A percentile compares a stretch with the other conserved stretches of the same genome.
Evolutionary conservation across 2,113 vertebrate species (phyloP).

Genomic region (Pitta sordida): DNA sequence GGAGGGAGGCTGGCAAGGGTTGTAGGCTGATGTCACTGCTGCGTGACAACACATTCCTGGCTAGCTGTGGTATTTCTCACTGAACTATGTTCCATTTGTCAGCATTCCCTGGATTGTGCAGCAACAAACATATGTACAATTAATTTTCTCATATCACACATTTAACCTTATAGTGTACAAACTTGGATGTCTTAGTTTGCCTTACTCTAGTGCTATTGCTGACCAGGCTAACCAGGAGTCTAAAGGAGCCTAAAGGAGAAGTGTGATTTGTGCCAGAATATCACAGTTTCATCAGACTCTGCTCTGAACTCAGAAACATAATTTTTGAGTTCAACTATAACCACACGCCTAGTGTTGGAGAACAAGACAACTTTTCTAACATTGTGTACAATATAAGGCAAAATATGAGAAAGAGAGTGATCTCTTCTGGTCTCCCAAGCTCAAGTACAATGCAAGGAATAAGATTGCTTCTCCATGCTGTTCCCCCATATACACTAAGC

Average conservation of each 20-base stretch:
- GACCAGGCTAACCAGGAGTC: neutral
- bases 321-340: neutral
- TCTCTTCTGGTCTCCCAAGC: neutral
- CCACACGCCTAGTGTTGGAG: neutral
- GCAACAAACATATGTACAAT: neutral
- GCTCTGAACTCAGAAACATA: neutral
- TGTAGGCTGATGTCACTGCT: conserved; percentile 18
- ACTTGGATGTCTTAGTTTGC: neutral
- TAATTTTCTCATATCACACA: neutral
- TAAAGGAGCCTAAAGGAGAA: neutral
- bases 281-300: neutral
- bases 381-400: neutral
- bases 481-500: neutral
- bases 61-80: neutral
- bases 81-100: conserved; percentile 23
- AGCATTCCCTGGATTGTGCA: neutral
- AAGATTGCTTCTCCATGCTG: neutral
- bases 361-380: neutral
- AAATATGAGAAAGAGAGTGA: neutral
- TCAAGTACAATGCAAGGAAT: neutral
- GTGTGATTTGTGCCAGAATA: neutral
- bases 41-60: conserved; percentile 36
- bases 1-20: neutral
- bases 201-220: neutral
- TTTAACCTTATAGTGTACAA: neutral